phyloP scores from a whole-genome alignment of 64 coral and sea anemone species.

The Trachythela sp. region DNA sequence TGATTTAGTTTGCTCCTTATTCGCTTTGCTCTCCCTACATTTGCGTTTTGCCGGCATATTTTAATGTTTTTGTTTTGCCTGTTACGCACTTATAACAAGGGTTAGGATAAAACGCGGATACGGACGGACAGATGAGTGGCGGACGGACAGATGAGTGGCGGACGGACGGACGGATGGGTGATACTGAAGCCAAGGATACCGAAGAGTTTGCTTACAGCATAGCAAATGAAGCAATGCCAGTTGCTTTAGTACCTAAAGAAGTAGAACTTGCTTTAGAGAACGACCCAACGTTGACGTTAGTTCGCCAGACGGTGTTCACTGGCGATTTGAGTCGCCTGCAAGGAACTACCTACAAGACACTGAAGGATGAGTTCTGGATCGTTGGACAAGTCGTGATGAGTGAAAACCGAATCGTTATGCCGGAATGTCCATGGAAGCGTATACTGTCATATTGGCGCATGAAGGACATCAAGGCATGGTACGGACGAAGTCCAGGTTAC shows the following conservation, averaged over 20 bases:
- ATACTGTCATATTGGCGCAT: conserved; percentile 15
- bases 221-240: not conserved
- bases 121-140: no score
- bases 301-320: conserved; percentile 10
- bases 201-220: conserved; percentile 43
- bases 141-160: no score
- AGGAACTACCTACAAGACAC: conserved; percentile 39
- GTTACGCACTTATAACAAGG: no score
- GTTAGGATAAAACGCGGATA: no score
- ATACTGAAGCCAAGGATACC: no score
- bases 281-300: not conserved
- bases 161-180: no score
- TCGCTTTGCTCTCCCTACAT: no score
- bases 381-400: conserved; percentile 39
- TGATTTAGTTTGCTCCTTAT: no score
- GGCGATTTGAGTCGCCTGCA: conserved; percentile 33
- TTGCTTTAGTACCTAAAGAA: conserved; percentile 25
- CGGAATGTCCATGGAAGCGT: conserved; percentile 29
- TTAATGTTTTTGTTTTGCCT: no score
- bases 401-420: conserved; percentile 26
- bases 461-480: conserved; percentile 43
- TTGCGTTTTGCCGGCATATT: no score
- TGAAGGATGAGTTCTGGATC: conserved; percentile 26
- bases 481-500: conserved; percentile 25
- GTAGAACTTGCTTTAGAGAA: conserved; percentile 15